Base-by-base conservation (phyloP, 2,797 vertebrate genomes). In the Heteromormyrus szaboi region DNA sequence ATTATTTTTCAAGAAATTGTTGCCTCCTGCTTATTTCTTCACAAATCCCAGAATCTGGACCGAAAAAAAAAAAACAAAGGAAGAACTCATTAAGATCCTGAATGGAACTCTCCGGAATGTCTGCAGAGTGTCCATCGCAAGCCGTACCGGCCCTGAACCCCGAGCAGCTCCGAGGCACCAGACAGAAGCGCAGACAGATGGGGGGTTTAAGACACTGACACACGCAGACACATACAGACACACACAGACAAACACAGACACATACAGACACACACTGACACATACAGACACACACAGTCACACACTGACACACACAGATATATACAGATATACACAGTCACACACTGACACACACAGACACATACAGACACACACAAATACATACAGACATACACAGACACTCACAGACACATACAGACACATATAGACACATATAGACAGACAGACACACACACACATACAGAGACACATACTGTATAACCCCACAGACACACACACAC, bases 31-130 rank as follows among this genome's bases (percentile, higher is more conserved):
- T 89, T 89, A 48, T 56, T 89, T 89, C 90, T 90, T 54, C 88
- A 88, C 72, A 86, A 91, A n/a, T 88, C 89, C 89, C 89, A 89
- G 88, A 90, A 83, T 91, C 90, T 89, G 14, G 37, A 89, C 79
- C 90, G 91, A 65, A 41, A 87, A 92, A 92, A 33, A 41, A 41
- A 87, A 92, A 91, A 93, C 84, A 91, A 92, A 90, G 90, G 92
- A 85, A 86, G 87, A 87, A 25, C 89, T 89, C 90, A 94, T 93
- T 90, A 92, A 90, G 91, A 29, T 84, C 88, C 53, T 7, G 88
- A 92, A 90, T 89, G 90, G 92, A 93, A 90, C 84, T 92, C 62
- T 91, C 86, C 89, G 91, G 91, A 92, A 93, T 91, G 88, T 91
- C 90, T 88, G 88, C 88, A 87, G 88, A 91, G 88, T 93, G 85